phyloP scores from a whole-genome alignment of 2,888 invertebrate species.

The Athrips mouffetella region DNA sequence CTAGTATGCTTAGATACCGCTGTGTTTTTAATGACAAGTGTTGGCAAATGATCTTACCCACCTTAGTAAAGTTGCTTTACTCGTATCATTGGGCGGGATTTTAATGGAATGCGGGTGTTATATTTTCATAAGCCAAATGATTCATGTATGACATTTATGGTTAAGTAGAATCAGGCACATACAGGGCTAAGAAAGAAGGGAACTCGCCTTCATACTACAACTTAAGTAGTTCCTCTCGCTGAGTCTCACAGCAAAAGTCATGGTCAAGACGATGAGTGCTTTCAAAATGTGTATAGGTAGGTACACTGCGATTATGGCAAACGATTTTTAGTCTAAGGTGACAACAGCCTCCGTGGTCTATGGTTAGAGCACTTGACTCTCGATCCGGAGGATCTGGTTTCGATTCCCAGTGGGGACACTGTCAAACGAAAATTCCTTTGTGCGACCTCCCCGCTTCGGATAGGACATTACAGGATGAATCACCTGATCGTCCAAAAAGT shows the following conservation, averaged over 20 bases:
- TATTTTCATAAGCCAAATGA: neutral
- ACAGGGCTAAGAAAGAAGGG: conserved; percentile 9
- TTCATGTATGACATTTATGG: conserved; percentile 6
- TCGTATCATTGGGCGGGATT: too few species aligned
- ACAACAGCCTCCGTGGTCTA: too few species aligned
- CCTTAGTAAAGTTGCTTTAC: too few species aligned
- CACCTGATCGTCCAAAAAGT: too few species aligned
- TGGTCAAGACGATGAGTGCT: conserved; percentile 14
- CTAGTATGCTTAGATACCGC: neutral
- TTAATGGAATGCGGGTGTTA: neutral
- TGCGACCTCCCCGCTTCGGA: too few species aligned
- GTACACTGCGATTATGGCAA: neutral
- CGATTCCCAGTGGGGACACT: too few species aligned
- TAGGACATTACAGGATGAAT: too few species aligned
- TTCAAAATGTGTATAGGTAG: neutral
- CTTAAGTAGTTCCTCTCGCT: conserved; percentile 5
- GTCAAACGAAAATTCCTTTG: too few species aligned
- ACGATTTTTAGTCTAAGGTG: too few species aligned
- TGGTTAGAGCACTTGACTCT: too few species aligned
- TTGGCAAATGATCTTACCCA: neutral
- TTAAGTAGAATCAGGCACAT: neutral
- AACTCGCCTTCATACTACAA: conserved; percentile 2
- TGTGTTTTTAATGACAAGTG: neutral
- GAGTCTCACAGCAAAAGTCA: conserved; percentile 14
- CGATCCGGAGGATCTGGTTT: too few species aligned